Conservation (phyloP, 2,888 invertebrate species). For the Thymelicus acteon region DNA sequence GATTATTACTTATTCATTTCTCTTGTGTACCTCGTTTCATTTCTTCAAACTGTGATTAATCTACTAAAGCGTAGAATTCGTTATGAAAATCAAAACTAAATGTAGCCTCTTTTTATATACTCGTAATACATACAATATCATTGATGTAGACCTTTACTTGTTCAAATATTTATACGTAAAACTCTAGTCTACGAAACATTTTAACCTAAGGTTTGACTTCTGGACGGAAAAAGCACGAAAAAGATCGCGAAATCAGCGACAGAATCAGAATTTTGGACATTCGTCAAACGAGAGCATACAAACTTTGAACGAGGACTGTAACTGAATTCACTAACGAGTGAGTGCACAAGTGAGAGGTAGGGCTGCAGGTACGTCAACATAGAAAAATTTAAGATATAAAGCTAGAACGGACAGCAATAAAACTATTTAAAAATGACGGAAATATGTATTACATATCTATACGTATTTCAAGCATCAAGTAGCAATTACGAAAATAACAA, state of each 20-base stretch:
- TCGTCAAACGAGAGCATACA: slow-evolving; percentile 68
- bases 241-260: slow-evolving; percentile 28
- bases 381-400: neutral
- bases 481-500: no score
- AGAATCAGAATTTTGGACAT: slow-evolving; percentile 60
- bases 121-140: no score
- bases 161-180: no score
- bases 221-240: slow-evolving; percentile 47
- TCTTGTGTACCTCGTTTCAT: slow-evolving; percentile 35
- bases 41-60: slow-evolving; percentile 33
- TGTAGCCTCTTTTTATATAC: no score
- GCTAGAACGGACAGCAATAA: no score
- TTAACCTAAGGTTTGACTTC: slow-evolving; percentile 30
- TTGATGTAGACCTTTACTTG: no score
- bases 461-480: no score
- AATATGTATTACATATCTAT: neutral
- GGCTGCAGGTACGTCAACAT: slow-evolving; percentile 34
- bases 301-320: slow-evolving; percentile 71
- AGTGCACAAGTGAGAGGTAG: slow-evolving; percentile 53
- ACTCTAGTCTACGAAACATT: neutral
- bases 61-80: slow-evolving; percentile 8
- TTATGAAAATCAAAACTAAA: neutral
- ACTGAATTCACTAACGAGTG: slow-evolving; percentile 78
- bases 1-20: slow-evolving; percentile 64
- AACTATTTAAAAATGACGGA: neutral